These are phyloP conservation scores for Halictus rubicundus DNA, from an alignment of 1,140 invertebrate species.

Conservation along the genomic window DNA sequence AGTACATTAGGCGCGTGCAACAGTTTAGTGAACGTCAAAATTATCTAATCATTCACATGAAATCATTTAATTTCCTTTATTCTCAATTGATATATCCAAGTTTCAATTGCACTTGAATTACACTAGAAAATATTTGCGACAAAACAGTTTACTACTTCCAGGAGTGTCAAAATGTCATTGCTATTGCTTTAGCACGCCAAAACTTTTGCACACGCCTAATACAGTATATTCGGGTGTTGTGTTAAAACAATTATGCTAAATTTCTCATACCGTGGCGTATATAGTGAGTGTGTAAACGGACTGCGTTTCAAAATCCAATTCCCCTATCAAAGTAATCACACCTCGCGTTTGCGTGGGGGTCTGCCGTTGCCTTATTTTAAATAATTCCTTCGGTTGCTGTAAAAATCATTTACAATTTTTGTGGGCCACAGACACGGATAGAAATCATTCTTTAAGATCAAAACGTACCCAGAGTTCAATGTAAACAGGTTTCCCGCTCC, in stretches of 20 bases:
- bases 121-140: no score
- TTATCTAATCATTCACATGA: no score
- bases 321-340: slow-evolving; percentile 87
- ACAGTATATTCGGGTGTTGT: neutral
- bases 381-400: slow-evolving; percentile 81
- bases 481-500: slow-evolving; percentile 87
- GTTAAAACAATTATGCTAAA: neutral
- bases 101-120: no score
- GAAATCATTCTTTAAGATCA: neutral
- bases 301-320: slow-evolving; percentile 91
- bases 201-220: no score
- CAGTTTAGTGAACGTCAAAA: no score
- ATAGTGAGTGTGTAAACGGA: slow-evolving; percentile 91
- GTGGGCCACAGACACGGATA: no score
- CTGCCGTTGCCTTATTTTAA: slow-evolving; percentile 88
- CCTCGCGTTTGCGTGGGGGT: slow-evolving; percentile 88
- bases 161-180: no score
- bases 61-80: no score
- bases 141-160: no score
- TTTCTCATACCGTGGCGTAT: slow-evolving; percentile 87
- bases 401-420: slow-evolving; percentile 19
- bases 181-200: no score
- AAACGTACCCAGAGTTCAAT: slow-evolving; percentile 88
- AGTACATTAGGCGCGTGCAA: no score
- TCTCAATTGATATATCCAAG: no score